Conservation (phyloP, 2,113 vertebrate genomes). For the Tragulus kanchil region DNA sequence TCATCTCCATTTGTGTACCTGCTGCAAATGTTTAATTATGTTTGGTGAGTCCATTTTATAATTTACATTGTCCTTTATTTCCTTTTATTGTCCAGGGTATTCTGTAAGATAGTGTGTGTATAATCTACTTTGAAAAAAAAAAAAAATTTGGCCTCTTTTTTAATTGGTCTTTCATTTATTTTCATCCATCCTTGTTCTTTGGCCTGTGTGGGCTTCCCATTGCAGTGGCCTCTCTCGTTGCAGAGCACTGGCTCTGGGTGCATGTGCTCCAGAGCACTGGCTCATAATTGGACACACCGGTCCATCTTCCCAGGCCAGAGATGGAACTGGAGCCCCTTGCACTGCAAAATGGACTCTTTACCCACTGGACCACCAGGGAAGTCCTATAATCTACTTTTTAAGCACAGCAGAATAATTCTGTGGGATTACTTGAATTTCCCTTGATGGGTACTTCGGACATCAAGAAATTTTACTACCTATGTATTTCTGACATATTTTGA, state of each 20-base stretch:
- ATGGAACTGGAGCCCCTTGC: too few relatives aligned
- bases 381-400: not conserved
- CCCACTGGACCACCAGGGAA: too few relatives aligned
- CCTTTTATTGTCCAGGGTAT: not conserved
- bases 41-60: conserved; percentile 56
- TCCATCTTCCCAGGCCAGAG: too few relatives aligned
- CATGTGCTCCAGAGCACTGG: too few relatives aligned
- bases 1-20: conserved; percentile 62
- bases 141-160: too few relatives aligned
- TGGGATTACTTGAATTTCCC: not conserved
- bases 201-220: too few relatives aligned
- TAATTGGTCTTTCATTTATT: too few relatives aligned
- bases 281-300: too few relatives aligned
- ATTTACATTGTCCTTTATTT: conserved; percentile 40
- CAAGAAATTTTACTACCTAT: not conserved
- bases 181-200: too few relatives aligned
- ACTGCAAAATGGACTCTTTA: too few relatives aligned
- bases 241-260: too few relatives aligned
- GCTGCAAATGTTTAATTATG: conserved; percentile 60
- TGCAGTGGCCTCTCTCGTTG: too few relatives aligned
- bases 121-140: not conserved
- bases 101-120: not conserved
- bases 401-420: conserved; percentile 5
- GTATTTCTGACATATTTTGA: not conserved
- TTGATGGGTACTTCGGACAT: not conserved